Base-by-base conservation (phyloP, 2,113 vertebrate species). In the Myrmecophaga tridactyla region DNA sequence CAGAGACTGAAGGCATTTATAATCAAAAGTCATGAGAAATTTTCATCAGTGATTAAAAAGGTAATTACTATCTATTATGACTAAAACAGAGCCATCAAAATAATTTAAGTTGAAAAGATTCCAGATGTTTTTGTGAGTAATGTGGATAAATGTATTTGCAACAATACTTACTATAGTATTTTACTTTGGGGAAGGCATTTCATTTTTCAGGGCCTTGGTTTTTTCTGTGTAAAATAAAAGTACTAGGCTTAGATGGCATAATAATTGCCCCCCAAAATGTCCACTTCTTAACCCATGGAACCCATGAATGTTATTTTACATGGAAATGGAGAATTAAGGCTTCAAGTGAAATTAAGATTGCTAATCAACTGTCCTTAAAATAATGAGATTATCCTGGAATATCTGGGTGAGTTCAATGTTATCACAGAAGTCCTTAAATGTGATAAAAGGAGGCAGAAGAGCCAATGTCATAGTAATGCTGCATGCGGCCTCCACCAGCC, bases 1-100 rank as follows among this genome's bases (percentile, higher is more conserved):
- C 6, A 25, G 70, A 92, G 36, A 92, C 92, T 48, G 89, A 81
- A 91, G 53, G 46, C 29, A 89, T 51, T n/a, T 88, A 48, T 69
- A 39, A 67, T 7, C 11, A 76, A 88, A 89, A 72, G 58, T 84
- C 31, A 62, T 9, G 31, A 92, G 13, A 78, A 85, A 85, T 29
- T 25, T 2, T 29, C 29, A 81, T 12, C 20, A 20, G 25, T 84
- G 34, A 89, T 41, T 60, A 72, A 56, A 82, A 63, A 70, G 23
- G 9, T 34, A 69, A 41, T 82, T 69, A 13, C 34, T 87, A 48
- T 39, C 23, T 1, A 67, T 78, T 69, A 67, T 9, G 25, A 18
- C 18, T 36, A 39, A 86, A 86, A 73, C 11, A 89, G 43, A 86
- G n/a, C 18, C 25, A 53, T 15, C 13, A 43, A 77, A 65, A n/a